phyloP scores from a whole-genome alignment of 92 coral and sea anemone genomes.

The Hydrozoanthus gracilis region DNA sequence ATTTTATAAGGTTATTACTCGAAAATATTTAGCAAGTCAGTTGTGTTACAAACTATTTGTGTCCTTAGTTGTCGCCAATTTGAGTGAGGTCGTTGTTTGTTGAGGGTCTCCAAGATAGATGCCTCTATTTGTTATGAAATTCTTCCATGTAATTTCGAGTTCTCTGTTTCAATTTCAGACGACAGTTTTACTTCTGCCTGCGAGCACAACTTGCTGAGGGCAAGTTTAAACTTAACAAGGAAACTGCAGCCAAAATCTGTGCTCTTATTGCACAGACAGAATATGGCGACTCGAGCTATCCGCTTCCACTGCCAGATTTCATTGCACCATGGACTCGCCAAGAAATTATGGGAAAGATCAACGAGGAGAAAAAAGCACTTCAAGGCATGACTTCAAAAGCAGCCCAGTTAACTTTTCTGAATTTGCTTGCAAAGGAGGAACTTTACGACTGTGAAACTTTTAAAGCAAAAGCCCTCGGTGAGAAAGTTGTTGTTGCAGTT shows the following conservation, averaged over 20 bases:
- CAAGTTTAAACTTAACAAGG: constrained; percentile 78
- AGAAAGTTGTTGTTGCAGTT: constrained; percentile 88
- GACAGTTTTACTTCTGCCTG: constrained; percentile 90
- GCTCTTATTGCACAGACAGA: constrained; percentile 92
- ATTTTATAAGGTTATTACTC: neutral
- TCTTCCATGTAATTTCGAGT: neutral
- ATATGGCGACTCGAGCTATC: constrained; percentile 70
- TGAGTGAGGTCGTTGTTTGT: constrained; percentile 37
- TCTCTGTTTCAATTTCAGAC: constrained; percentile 66
- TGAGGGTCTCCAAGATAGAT: neutral
- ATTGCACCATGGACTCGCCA: constrained; percentile 73
- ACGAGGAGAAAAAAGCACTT: constrained; percentile 69
- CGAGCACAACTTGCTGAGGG: constrained; percentile 83
- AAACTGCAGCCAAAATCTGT: constrained; percentile 79
- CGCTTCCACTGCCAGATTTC: constrained; percentile 61
- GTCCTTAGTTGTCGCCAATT: neutral
- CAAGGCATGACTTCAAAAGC: constrained; percentile 75
- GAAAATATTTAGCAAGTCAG: neutral
- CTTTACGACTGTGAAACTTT: constrained; percentile 91
- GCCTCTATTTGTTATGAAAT: neutral
- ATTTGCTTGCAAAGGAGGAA: constrained; percentile 86
- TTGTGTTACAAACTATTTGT: neutral
- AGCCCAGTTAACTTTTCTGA: constrained; percentile 84
- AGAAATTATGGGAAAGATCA: constrained; percentile 73
- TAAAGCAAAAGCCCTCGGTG: constrained; percentile 90